Conservation (phyloP, 2,797 vertebrate genomes). For the Cygnus olor region DNA sequence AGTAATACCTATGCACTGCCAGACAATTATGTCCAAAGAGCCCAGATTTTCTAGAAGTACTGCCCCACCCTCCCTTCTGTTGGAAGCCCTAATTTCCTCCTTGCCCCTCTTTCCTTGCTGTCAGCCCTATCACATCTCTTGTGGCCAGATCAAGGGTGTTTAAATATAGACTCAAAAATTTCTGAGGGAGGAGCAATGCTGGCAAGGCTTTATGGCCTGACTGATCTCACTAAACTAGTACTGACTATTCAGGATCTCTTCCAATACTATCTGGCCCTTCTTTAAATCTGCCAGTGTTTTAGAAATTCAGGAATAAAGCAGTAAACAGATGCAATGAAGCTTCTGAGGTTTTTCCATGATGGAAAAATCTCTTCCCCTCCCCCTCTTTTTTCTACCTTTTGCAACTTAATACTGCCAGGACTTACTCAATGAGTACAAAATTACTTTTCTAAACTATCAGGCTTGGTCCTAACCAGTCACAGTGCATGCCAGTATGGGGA, state of each 20-base stretch:
- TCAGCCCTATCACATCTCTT: neutral
- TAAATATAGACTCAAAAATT: conserved; percentile 59
- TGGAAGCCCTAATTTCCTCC: conserved; percentile 61
- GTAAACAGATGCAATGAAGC: conserved; percentile 25
- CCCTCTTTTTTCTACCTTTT: neutral
- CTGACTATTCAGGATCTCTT: conserved; percentile 29
- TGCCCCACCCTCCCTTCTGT: conserved; percentile 77
- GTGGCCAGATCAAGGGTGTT: conserved; percentile 30
- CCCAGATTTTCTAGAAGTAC: conserved; percentile 74
- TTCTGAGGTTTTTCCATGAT: neutral
- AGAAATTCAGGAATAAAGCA: conserved; percentile 24
- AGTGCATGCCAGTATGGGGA: neutral
- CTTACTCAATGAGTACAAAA: neutral
- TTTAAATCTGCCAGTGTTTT: neutral
- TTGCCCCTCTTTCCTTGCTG: conserved; percentile 21
- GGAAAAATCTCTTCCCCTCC: neutral
- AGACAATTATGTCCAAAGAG: conserved; percentile 57
- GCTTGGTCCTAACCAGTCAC: neutral
- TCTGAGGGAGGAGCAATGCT: conserved; percentile 54
- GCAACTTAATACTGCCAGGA: neutral
- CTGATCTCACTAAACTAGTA: conserved; percentile 37
- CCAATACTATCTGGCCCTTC: conserved; percentile 24
- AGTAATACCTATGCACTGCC: conserved; percentile 48
- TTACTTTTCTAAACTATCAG: neutral
- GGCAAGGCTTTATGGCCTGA: conserved; percentile 44